Evolutionary conservation across 2,888 invertebrate genomes (phyloP).

Genomic region (Ecliptopera silaceata): DNA sequence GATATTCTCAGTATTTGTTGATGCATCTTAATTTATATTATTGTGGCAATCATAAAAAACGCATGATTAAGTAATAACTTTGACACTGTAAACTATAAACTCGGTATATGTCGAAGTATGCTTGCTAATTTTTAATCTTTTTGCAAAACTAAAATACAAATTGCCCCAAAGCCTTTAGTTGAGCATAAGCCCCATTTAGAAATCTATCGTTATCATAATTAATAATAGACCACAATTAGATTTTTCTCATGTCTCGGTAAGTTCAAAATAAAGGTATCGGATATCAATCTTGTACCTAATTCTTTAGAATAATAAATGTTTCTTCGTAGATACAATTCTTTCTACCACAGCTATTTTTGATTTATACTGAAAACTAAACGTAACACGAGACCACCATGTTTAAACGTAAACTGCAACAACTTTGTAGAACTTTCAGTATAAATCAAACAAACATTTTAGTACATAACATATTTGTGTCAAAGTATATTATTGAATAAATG

Average conservation of each 20-base stretch:
- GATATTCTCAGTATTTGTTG: too few species aligned
- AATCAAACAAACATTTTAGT: constrained; percentile 71
- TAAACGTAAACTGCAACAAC: neutral
- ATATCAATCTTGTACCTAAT: constrained; percentile 59
- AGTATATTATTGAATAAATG: constrained; percentile 82
- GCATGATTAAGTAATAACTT: too few species aligned
- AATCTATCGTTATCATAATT: neutral
- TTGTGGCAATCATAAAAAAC: too few species aligned
- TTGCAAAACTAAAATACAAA: too few species aligned
- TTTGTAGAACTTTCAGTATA: constrained; percentile 44
- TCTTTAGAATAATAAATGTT: constrained; percentile 59
- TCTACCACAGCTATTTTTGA: constrained; percentile 53
- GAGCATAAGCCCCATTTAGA: neutral
- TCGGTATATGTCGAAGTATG: too few species aligned
- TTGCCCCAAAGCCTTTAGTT: too few species aligned
- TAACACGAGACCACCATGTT: neutral
- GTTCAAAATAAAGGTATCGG: constrained; percentile 52
- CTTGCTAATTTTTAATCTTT: too few species aligned
- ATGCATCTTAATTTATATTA: too few species aligned
- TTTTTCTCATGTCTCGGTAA: neutral
- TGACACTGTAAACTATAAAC: too few species aligned
- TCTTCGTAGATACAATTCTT: constrained; percentile 62
- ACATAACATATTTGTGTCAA: constrained; percentile 78
- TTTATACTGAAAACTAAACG: constrained; percentile 46
- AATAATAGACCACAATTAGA: neutral